Base-by-base conservation (phyloP, 1,140 invertebrate species). In the Calephelis nemesis region DNA sequence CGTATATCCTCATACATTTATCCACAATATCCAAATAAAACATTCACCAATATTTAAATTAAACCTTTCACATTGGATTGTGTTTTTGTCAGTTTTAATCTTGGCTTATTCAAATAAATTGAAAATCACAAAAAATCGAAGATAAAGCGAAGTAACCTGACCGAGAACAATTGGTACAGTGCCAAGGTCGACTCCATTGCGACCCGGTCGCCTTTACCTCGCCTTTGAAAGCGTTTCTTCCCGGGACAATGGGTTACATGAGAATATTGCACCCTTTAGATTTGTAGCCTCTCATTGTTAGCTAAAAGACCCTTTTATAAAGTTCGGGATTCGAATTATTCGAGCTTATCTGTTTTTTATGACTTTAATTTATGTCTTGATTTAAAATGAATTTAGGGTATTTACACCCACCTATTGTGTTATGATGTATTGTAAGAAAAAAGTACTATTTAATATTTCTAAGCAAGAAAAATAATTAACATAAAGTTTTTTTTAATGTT, bases 121-220 rank as follows among this genome's bases (percentile, higher is more conserved):
- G 52, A 39, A 39, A 58, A 58, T 58, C 12, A 54, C 50, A 58
- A 58, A 58, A 58, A 58, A 58, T 58, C 19, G 52, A 30, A 7
- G 13, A 54, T 30, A 69, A 69, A 69, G 54, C 60, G 47, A 69
- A 63, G 65, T 69, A 60, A 69, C 63, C 68, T 62, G 52, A 50
- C 68, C 68, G 68, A 69, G 63, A 54, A 69, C 68, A 69, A 69
- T 69, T 69, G 68, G 63, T 69, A 65, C 49, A 65, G 50, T 69
- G 68, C 68, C 68, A 69, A 69, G 68, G 68, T 69, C 63, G 68
- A 69, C 30, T 69, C 68, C 47, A 69, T 69, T 65, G 63, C 63
- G 62, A 69, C 54, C 64, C 58, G 64, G 63, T 69, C 64, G 62
- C 62, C 63, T 69, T 69, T 69, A 58, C 54, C 30, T 58, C 54